Evolutionary conservation across 30 jellyfish, hydroid and myxozoan species (phyloP), one percentile per base, ranked within the genome.

Genomic region (Pseudorhiza aurosa): DNA sequence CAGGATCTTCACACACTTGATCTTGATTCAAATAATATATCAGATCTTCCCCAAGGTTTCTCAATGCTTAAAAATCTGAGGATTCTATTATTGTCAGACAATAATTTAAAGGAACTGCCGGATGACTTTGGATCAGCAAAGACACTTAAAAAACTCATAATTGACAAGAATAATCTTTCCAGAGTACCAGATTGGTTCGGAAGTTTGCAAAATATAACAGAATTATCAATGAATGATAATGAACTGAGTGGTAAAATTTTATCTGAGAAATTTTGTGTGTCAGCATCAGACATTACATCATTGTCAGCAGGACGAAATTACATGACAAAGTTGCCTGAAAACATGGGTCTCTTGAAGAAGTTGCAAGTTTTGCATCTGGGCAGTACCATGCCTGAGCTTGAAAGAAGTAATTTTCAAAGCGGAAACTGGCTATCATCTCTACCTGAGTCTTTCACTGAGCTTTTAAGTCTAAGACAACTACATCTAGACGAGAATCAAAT

Each of bases 401-500:
- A 92, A 64, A 56, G 96, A 44, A 85, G 98, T 65, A 57, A 79
- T 68, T 92, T 92, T 62, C 98, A 86, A 50, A 92, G 91, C 73
- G 98, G 98, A 22, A 92, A 92, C 55, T 92, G 98, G 98, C 47
- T 92, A 4, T 47, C 51, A 2, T 24, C 11, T 0, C 45, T 92
- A 25, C 98, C 98, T 25, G 96, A 92, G 3, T 33, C 91, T 18
- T 81, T 92, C 67, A 69, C 95, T 3, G 58, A 53, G 30, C 87
- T 92, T 37, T 45, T 33, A 15, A 64, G 58, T 37, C 57, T 92
- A 28, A 68, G 80, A 24, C 79, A 79, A 53, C 50, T 68, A 24
- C 94, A 81, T 51, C 42, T 92, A 2, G 95, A 92, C 81, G 98
- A 92, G 55, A 92, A 92, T 65, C 98, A 92, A 70, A 62, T 92